These are phyloP conservation scores for Anolis apletophallus DNA, from an alignment of 2,797 vertebrate genomes.

Conservation along the genomic window DNA sequence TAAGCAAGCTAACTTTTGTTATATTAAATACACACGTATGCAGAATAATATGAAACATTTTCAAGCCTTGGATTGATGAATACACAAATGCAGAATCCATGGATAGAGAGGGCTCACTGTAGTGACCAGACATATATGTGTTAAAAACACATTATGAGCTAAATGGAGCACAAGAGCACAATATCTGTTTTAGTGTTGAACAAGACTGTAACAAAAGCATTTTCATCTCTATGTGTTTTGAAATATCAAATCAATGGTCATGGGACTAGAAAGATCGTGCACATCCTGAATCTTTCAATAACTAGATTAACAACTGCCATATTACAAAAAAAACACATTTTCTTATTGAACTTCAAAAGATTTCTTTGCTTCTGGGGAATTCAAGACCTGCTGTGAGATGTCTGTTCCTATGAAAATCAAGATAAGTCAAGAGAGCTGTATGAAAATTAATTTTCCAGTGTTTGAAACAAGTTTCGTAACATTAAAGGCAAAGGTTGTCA, in stretches of 20 bases:
- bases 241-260: conserved; percentile 8
- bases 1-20: background rate
- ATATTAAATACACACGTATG: background rate
- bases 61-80: too few species aligned
- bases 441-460: background rate
- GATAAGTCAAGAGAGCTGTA: background rate
- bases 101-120: too few species aligned
- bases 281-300: background rate
- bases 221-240: background rate
- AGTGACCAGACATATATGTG: background rate
- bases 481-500: background rate
- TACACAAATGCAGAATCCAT: too few species aligned
- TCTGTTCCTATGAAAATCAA: background rate
- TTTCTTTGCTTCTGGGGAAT: background rate
- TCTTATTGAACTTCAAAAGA: background rate
- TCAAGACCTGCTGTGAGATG: background rate
- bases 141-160: conserved; percentile 16
- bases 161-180: conserved; percentile 8
- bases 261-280: background rate
- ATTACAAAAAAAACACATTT: background rate
- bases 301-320: background rate
- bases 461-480: background rate
- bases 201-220: background rate
- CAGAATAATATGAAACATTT: background rate
- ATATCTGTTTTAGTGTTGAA: background rate